A percentile compares a stretch with the other conserved stretches of the same genome.
These are phyloP conservation scores for Spea hammondii DNA, from an alignment of 2,797 vertebrate genomes.

Conservation along the genomic window DNA sequence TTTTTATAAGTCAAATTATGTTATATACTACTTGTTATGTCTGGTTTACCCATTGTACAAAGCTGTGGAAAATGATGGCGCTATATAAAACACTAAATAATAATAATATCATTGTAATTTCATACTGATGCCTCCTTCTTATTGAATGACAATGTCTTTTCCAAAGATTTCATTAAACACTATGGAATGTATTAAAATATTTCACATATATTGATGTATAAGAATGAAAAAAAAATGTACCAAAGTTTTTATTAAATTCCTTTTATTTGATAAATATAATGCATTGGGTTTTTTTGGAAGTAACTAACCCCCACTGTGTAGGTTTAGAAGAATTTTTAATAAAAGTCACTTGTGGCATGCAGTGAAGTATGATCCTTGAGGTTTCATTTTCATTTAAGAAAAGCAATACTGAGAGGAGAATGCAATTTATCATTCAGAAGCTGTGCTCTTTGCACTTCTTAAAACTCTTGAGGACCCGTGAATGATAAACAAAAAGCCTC, in stretches of 20 bases:
- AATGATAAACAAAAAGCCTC: slow-evolving; percentile 58
- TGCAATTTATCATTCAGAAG: slow-evolving; percentile 59
- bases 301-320: not conserved
- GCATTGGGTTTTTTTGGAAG: not conserved
- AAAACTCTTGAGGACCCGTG: slow-evolving; percentile 59
- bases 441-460: slow-evolving; percentile 60
- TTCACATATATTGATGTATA: too few species aligned
- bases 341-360: slow-evolving; percentile 67
- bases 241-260: not conserved
- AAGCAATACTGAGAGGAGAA: slow-evolving; percentile 52
- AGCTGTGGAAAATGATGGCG: too few species aligned
- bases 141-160: too few species aligned
- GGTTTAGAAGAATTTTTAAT: slow-evolving; percentile 46
- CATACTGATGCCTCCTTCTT: too few species aligned
- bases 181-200: not conserved
- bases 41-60: too few species aligned
- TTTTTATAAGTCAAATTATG: too few species aligned
- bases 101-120: too few species aligned
- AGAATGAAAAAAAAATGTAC: not conserved
- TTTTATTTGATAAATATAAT: slow-evolving; percentile 3
- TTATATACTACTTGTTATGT: too few species aligned
- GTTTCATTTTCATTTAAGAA: slow-evolving; percentile 66
- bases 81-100: too few species aligned
- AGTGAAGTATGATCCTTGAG: slow-evolving; percentile 59
- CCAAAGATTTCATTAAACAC: too few species aligned